These are phyloP conservation scores for Drusus annulatus DNA, from an alignment of 1,140 invertebrate genomes.

Conservation along the genomic window DNA sequence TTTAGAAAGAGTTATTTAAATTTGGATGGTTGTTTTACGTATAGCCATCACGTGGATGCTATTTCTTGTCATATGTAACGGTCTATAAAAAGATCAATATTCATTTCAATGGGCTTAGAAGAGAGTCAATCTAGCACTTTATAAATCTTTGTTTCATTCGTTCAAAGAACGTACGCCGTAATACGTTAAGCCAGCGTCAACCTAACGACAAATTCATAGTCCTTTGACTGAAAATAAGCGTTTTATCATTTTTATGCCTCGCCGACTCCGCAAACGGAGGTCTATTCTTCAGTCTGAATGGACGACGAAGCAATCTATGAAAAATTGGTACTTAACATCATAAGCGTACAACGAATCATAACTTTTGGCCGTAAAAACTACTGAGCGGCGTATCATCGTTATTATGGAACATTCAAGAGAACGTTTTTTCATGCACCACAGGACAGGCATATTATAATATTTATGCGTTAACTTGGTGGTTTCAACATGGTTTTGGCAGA, in stretches of 20 bases:
- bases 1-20: no score
- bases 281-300: not conserved
- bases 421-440: not conserved
- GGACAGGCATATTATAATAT: no score
- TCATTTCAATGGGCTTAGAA: no score
- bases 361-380: slow-evolving; percentile 25
- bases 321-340: slow-evolving; percentile 32
- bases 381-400: slow-evolving; percentile 8
- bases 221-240: slow-evolving; percentile 29
- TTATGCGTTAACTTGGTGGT: no score
- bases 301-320: slow-evolving; percentile 17
- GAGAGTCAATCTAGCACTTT: not conserved
- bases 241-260: slow-evolving; percentile 36
- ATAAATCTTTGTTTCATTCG: slow-evolving; percentile 4
- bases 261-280: not conserved
- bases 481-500: no score
- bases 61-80: no score
- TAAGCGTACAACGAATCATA: slow-evolving; percentile 10
- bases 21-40: no score
- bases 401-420: not conserved
- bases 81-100: no score
- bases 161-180: slow-evolving; percentile 17
- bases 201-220: slow-evolving; percentile 19
- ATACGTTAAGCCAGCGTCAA: slow-evolving; percentile 1
- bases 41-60: no score